Conservation (phyloP, 2,797 vertebrate species). For the Simalia tracyae region DNA sequence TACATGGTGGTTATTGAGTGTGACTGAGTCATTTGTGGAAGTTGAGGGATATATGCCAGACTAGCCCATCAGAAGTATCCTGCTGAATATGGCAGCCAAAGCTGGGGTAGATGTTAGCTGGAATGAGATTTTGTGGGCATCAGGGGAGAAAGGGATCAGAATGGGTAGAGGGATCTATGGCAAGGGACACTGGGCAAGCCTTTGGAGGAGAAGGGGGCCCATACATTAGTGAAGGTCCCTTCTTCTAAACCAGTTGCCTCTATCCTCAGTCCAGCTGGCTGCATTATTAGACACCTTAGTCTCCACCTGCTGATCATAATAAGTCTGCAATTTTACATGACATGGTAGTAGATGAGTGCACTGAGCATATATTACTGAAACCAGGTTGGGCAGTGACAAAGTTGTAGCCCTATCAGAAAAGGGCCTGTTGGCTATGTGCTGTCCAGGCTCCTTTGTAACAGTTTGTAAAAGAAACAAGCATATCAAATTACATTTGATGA, state of each 20-base stretch:
- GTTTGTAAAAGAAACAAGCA: neutral
- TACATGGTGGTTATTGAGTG: neutral
- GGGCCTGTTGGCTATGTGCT: neutral
- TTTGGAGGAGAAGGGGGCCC: neutral
- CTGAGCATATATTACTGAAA: too few relatives aligned
- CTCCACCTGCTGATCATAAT: too few relatives aligned
- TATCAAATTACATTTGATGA: neutral
- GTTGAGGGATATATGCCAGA: neutral
- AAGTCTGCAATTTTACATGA: too few relatives aligned
- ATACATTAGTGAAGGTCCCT: too few relatives aligned
- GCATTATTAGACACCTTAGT: too few relatives aligned
- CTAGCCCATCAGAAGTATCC: neutral
- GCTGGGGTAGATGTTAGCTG: neutral
- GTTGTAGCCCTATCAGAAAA: too few relatives aligned
- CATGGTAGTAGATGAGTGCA: too few relatives aligned
- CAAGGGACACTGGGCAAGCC: neutral
- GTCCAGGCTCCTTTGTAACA: neutral
- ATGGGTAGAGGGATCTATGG: neutral
- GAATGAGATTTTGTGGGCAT: neutral
- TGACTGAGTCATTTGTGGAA: neutral
- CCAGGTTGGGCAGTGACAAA: too few relatives aligned
- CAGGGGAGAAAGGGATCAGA: neutral
- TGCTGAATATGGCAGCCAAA: neutral
- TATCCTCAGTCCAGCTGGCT: too few relatives aligned
- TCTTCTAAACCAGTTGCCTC: too few relatives aligned